These are phyloP conservation scores for Tipula vernalis DNA, from an alignment of 2,888 invertebrate genomes.

Conservation along the genomic window DNA sequence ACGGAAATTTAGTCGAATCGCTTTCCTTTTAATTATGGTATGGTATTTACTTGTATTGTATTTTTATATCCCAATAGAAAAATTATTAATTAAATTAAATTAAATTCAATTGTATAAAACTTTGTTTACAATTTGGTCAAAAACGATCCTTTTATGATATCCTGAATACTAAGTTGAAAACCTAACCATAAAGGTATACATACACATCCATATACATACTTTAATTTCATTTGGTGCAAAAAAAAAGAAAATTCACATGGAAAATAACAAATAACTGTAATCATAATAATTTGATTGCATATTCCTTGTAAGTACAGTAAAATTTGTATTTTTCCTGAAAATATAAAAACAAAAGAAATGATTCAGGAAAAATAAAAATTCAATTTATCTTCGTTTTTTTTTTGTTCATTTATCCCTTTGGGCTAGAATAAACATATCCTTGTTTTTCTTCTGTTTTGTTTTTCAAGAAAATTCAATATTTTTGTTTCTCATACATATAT, in stretches of 20 bases:
- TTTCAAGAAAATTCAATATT: neutral
- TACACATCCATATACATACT: neutral
- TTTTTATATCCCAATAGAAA: neutral
- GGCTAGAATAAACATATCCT: neutral
- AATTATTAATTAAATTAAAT: neutral
- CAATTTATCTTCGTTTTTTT: neutral
- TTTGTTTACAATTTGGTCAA: neutral
- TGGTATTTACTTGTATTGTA: neutral
- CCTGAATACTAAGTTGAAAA: neutral
- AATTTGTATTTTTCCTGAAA: neutral
- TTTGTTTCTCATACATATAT: neutral
- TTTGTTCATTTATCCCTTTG: neutral
- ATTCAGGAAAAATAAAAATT: neutral
- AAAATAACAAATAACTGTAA: neutral
- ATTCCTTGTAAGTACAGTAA: neutral
- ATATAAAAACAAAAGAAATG: neutral
- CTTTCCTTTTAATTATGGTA: neutral
- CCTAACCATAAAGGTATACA: neutral
- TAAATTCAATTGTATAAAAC: neutral
- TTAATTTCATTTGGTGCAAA: neutral
- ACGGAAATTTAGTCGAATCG: neutral
- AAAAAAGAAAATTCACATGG: neutral
- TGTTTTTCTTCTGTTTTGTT: neutral
- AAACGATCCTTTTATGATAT: neutral
- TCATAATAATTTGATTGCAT: slow-evolving; percentile 4